Conservation (phyloP, 2,113 vertebrate species). For the Rhabdomys dilectus region DNA sequence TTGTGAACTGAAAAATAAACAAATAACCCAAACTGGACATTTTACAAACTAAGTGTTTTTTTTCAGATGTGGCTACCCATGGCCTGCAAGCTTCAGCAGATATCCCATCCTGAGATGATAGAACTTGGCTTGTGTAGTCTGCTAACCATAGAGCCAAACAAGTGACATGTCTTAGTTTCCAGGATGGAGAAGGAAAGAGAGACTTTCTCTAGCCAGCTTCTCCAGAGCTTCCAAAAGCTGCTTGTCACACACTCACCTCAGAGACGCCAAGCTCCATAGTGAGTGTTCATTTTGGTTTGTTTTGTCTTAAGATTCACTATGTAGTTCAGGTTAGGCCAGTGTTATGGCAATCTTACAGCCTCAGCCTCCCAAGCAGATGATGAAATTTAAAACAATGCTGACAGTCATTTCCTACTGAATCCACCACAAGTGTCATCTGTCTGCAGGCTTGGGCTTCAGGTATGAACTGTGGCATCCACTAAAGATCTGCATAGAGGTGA, state of each 20-base stretch:
- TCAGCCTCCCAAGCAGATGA: neutral
- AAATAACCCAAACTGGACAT: neutral
- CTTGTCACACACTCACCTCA: rapidly evolving
- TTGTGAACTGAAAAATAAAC: neutral
- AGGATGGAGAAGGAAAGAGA: rapidly evolving
- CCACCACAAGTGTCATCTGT: rapidly evolving
- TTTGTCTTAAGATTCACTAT: neutral
- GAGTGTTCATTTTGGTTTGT: neutral
- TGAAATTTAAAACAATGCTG: neutral
- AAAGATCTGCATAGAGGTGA: constrained; percentile 11
- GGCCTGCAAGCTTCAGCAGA: neutral
- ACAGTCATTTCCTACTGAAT: rapidly evolving
- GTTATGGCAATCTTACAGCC: neutral
- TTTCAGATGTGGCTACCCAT: neutral
- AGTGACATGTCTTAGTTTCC: neutral
- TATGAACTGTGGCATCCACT: neutral
- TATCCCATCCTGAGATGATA: rapidly evolving
- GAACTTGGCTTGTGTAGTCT: rapidly evolving
- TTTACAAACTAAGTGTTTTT: neutral
- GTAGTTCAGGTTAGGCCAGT: neutral
- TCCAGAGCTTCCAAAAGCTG: neutral
- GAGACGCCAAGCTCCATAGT: neutral
- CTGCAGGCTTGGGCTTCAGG: neutral
- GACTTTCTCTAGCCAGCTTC: neutral
- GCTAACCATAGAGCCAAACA: rapidly evolving